Evolutionary conservation across 2,113 vertebrate genomes (phyloP).

Genomic region (Boleophthalmus pectinirostris): DNA sequence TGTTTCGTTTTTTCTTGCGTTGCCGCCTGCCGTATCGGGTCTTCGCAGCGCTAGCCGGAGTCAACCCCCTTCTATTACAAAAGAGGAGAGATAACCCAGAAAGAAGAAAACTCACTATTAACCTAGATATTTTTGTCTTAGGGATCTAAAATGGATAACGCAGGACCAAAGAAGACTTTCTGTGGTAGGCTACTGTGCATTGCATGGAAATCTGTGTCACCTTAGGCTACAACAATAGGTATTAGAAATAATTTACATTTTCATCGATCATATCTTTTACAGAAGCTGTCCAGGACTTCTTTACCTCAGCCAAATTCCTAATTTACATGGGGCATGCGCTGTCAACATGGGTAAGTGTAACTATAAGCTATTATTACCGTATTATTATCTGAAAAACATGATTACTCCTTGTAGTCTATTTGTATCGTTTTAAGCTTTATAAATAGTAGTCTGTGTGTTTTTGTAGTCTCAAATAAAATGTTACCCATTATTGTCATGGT

Average conservation of each 20-base stretch:
- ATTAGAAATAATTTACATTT: background rate
- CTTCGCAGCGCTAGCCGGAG: constrained; percentile 6
- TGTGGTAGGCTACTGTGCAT: constrained; percentile 63
- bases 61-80: constrained; percentile 35
- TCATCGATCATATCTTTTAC: constrained; percentile 16
- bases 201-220: background rate
- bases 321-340: constrained; percentile 93
- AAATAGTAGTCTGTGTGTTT: background rate
- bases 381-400: background rate
- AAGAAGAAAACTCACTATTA: background rate
- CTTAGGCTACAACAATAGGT: background rate
- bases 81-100: constrained; percentile 24
- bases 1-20: background rate
- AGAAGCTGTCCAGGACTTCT: constrained; percentile 82
- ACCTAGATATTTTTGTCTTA: background rate
- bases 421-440: background rate
- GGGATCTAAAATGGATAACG: constrained; percentile 66
- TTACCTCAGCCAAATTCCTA: constrained; percentile 91
- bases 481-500: constrained; percentile 6
- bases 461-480: background rate
- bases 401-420: background rate
- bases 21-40: background rate
- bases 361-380: background rate
- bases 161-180: constrained; percentile 60
- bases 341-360: constrained; percentile 92